A percentile compares a stretch with the other conserved stretches of the same genome.
Evolutionary conservation across 2,113 vertebrate species (phyloP).

Genomic region (Ornithorhynchus anatinus): DNA sequence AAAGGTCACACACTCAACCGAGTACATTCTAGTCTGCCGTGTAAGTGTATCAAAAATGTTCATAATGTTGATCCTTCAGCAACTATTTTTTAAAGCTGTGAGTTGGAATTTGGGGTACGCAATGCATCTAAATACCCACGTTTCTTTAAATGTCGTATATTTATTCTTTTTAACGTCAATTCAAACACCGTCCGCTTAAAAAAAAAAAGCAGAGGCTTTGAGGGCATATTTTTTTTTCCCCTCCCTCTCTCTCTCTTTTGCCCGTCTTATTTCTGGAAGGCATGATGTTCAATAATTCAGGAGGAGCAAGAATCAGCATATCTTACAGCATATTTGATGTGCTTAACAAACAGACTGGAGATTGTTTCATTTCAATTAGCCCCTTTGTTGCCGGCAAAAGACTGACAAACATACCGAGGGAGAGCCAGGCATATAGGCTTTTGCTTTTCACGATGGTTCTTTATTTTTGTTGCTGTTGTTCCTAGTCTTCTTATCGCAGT

Average conservation of each 20-base stretch:
- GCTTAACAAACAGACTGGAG: constrained; percentile 83
- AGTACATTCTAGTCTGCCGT: too few species aligned
- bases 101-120: neutral
- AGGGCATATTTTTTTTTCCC: neutral
- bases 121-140: neutral
- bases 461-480: constrained; percentile 17
- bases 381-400: constrained; percentile 88
- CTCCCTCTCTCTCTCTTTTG: neutral
- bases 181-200: neutral
- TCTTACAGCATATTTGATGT: constrained; percentile 90
- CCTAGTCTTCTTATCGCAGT: constrained; percentile 56
- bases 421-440: constrained; percentile 71
- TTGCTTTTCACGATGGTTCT: constrained; percentile 56
- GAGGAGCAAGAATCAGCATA: constrained; percentile 79
- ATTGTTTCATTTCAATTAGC: constrained; percentile 88
- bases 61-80: too few species aligned
- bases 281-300: constrained; percentile 87
- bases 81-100: neutral
- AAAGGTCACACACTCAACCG: too few species aligned
- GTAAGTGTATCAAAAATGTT: too few species aligned
- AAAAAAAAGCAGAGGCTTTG: neutral
- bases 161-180: constrained; percentile 1
- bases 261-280: constrained; percentile 63
- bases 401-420: constrained; percentile 80
- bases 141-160: neutral